Evolutionary conservation across 2,113 vertebrate genomes (phyloP), one percentile per base, ranked within the genome.

Genomic region (Mesitornis unicolor): DNA sequence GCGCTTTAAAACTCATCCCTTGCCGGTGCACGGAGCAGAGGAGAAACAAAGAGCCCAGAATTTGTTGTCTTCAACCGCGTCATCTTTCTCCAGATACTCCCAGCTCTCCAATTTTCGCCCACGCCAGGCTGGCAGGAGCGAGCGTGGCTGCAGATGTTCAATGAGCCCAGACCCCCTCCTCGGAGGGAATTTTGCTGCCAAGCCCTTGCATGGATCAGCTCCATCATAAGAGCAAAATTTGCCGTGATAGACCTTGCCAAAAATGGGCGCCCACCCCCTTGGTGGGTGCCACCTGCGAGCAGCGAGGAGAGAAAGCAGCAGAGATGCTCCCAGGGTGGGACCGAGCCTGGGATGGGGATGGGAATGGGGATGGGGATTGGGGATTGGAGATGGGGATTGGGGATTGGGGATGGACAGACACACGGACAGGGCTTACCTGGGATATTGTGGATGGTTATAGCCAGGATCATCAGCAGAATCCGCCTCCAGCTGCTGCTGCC

Each of bases 391-490:
- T n/a, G n/a, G n/a, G n/a, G n/a, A n/a, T n/a, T n/a, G n/a, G n/a
- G n/a, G n/a, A n/a, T n/a, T n/a, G n/a, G n/a, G n/a, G 35, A 13
- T 1, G 50, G 74, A 45, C 0, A 33, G 75, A 24, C 2, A 2
- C 57, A 16, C 4, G 0, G 35, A 7, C 4, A 21, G 43, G 21
- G 10, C 98, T 98, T 71, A 99, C 99, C 99, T 92, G 99, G 99
- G 70, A 99, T 97, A 95, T 99, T 99, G 97, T 99, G 99, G 91
- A 99, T 99, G 94, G 99, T 99, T 90, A 99, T 99, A 8, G 99
- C 99, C 7, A 99, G 96, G 94, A 99, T 99, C 74, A 99, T 98
- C 77, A 99, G 98, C 21, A 97, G 12, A 9, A 99, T 98, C 20
- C 99, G 95, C n/a, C 98, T 97, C 99, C 99, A 99, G 96, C 99